Evolutionary conservation across 2,797 vertebrate genomes (phyloP).

Genomic region (Cyclopterus lumpus): DNA sequence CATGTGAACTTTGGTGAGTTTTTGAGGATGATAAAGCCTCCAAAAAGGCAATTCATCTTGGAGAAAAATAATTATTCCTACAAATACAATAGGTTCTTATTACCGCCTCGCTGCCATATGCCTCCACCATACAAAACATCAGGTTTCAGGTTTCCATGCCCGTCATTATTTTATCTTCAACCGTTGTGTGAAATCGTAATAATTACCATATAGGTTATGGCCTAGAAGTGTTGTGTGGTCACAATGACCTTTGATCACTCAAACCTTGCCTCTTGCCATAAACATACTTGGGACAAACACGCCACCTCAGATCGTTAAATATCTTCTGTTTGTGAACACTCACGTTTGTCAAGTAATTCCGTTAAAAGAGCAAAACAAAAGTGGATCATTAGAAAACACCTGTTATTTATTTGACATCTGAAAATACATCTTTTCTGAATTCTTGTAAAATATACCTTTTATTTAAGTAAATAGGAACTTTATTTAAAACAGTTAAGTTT

Average conservation of each 20-base stretch:
- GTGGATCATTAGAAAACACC: slow-evolving; percentile 70
- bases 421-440: slow-evolving; percentile 81
- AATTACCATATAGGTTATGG: not conserved
- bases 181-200: not conserved
- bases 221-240: not conserved
- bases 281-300: not conserved
- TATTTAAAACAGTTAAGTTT: slow-evolving; percentile 68
- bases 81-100: no score
- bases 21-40: no score
- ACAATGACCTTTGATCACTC: not conserved
- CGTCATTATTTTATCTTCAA: not conserved
- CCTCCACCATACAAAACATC: no score
- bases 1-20: no score
- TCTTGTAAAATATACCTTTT: slow-evolving; percentile 80
- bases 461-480: slow-evolving; percentile 69
- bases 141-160: no score
- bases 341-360: not conserved
- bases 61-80: no score
- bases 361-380: slow-evolving; percentile 1
- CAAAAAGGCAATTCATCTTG: no score
- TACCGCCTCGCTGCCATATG: no score
- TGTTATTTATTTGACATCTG: slow-evolving; percentile 80
- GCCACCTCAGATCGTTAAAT: not conserved
- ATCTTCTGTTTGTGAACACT: not conserved
- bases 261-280: no score